phyloP scores from a whole-genome alignment of 2,888 invertebrate species.

The Loripinus fragilis region DNA sequence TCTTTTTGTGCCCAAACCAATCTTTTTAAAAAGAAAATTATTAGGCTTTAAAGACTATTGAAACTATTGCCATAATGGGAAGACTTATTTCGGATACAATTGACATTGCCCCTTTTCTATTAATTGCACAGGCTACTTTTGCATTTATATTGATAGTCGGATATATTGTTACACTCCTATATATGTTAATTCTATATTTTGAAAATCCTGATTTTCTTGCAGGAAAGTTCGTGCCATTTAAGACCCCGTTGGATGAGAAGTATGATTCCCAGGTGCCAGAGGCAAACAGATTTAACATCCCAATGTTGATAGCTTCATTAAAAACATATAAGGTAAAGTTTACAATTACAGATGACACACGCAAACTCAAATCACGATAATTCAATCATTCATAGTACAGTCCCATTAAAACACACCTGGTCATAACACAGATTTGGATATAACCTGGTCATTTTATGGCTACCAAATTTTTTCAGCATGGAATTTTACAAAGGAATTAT shows the following conservation, averaged over 20 bases:
- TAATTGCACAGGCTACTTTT: background rate
- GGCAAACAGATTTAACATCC: slow-evolving; percentile 92
- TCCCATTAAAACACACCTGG: no score
- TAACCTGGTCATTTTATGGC: no score
- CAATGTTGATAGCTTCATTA: slow-evolving; percentile 93
- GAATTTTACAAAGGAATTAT: no score
- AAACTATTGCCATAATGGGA: background rate
- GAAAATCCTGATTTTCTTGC: slow-evolving; percentile 49
- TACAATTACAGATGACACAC: no score
- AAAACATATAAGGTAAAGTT: slow-evolving; percentile 89
- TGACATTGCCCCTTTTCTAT: background rate
- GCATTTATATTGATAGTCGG: background rate
- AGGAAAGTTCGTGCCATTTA: slow-evolving; percentile 93
- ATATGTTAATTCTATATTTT: slow-evolving; percentile 11
- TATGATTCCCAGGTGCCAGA: slow-evolving; percentile 94
- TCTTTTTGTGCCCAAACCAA: no score
- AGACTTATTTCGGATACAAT: background rate
- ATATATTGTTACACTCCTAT: no score
- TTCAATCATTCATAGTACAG: no score
- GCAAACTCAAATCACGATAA: no score
- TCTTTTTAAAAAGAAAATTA: no score
- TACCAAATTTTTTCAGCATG: no score
- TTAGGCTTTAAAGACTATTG: background rate
- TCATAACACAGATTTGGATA: no score
- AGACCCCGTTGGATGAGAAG: slow-evolving; percentile 93